phyloP scores from a whole-genome alignment of 1,140 invertebrate genomes.

The Paraescarpia echinospica region DNA sequence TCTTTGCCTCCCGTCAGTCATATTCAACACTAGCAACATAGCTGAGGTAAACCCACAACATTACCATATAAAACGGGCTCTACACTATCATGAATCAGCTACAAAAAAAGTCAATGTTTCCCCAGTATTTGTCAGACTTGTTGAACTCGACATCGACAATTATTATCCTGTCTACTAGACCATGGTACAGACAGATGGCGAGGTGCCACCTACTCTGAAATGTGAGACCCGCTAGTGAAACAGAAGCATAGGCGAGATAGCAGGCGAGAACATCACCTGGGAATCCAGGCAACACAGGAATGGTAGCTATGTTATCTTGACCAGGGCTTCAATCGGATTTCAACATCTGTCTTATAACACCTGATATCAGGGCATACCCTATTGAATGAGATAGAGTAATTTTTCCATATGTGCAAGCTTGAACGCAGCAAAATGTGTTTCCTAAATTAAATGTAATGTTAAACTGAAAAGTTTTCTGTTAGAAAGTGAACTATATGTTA shows the following conservation, averaged over 20 bases:
- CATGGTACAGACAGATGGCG: not conserved
- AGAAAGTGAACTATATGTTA: no score
- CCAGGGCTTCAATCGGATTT: not conserved
- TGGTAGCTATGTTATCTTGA: not conserved
- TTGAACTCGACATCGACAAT: not conserved
- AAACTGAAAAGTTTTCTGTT: no score
- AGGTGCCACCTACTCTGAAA: not conserved
- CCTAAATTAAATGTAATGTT: not conserved
- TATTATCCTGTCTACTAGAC: not conserved
- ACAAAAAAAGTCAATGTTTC: not conserved
- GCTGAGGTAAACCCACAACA: not conserved
- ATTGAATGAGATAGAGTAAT: not conserved
- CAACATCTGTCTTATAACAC: slow-evolving; percentile 1
- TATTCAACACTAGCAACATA: not conserved
- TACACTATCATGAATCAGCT: not conserved
- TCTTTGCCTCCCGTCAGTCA: not conserved
- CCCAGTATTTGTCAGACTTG: not conserved
- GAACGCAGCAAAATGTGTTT: not conserved
- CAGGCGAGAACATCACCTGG: not conserved
- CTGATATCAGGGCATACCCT: not conserved
- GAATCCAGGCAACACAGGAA: not conserved
- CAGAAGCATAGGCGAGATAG: not conserved
- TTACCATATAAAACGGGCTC: not conserved
- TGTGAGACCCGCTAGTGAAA: not conserved
- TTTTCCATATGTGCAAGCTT: not conserved